Evolutionary conservation across 2,888 invertebrate species (phyloP), one percentile per base, ranked within the genome.

Genomic region (Ecliptopera silaceata): DNA sequence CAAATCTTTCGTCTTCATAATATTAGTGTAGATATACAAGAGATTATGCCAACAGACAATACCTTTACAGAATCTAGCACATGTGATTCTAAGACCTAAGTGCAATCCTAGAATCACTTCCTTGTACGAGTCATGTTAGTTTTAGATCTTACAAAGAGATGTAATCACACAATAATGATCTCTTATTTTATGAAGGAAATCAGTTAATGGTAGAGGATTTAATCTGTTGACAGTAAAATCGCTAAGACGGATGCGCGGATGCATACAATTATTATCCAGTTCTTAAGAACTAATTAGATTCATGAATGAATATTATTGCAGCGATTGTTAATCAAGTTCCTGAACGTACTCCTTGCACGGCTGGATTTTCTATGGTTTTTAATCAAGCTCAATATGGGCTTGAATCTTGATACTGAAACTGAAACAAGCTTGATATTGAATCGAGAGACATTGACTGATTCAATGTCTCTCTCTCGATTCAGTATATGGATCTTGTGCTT

Each of bases 181-280:
- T 80, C 69, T 76, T 66, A 79, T 80, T 75, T 71, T 73, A 65
- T 26, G 26, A 62, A 63, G 75, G 76, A 80, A 77, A 72, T 70
- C 57, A 64, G 69, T 69, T 75, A 77, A 77, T 81, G 69, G 59
- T 66, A 47, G 63, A 63, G 64, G 73, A 74, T 73, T 43, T 78
- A 75, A 84, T 80, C 81, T 68, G 58, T 52, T 77, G 76, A 77
- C 74, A 72, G 70, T 68, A 73, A 72, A 77, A 79, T 77, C 58
- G 66, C 68, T 59, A 55, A 66, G 62, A 63, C 50, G 59, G 59
- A 56, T 60, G 56, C 39, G 20, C 32, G 59, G 49, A 65, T 61
- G 54, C 51, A 53, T 31, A 48, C 59, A 64, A 59, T 67, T 66
- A 70, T 66, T 61, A 56, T 58, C 44, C 31, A 48, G 47, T 50